Evolutionary conservation across 2,113 vertebrate species (phyloP).

Genomic region (Antechinus flavipes): DNA sequence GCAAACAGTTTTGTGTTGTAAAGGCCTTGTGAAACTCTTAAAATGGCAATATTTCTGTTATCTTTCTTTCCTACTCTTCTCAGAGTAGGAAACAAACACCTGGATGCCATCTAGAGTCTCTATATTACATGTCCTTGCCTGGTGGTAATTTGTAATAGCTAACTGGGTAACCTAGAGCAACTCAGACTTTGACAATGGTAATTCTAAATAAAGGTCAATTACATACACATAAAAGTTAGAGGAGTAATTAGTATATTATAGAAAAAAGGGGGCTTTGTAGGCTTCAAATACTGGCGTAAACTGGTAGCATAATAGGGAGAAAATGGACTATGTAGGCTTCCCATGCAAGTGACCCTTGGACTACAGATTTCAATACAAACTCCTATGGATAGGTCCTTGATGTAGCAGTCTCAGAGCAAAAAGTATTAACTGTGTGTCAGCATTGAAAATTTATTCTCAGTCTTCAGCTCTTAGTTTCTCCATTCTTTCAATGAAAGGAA

Average conservation of each 20-base stretch:
- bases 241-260: not conserved
- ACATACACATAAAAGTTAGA: not conserved
- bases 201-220: not conserved
- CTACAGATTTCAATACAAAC: not conserved
- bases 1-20: not conserved
- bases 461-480: not conserved
- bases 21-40: not conserved
- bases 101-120: not conserved
- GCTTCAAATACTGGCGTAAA: not conserved
- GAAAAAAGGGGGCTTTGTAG: not conserved
- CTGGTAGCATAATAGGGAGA: not conserved
- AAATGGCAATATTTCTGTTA: not conserved
- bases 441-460: not conserved
- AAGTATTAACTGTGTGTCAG: not conserved
- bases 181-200: not conserved
- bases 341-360: not conserved
- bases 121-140: not conserved
- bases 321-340: not conserved
- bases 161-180: not conserved
- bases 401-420: not conserved
- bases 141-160: not conserved
- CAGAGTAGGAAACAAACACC: not conserved
- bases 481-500: not conserved
- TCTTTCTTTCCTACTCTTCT: not conserved
- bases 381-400: not conserved